Conservation (phyloP, 2,888 invertebrate species). For the Noctua pronuba region DNA sequence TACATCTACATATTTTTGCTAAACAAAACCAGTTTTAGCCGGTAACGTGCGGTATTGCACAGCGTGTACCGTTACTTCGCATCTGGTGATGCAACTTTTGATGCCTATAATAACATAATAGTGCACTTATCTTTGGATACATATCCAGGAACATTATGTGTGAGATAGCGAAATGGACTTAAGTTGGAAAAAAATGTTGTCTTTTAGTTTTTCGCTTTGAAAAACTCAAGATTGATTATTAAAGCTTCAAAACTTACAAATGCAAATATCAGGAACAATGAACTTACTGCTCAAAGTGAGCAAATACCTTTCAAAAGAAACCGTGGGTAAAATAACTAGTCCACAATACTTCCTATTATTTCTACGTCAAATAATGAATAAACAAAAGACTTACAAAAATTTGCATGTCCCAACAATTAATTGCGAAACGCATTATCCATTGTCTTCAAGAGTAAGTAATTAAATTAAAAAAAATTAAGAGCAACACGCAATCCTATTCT, state of each 20-base stretch:
- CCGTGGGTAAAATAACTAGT: slow-evolving; percentile 65
- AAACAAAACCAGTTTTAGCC: slow-evolving; percentile 85
- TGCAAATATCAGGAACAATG: slow-evolving; percentile 37
- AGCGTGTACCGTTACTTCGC: slow-evolving; percentile 84
- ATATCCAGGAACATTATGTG: slow-evolving; percentile 55
- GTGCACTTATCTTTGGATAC: slow-evolving; percentile 79
- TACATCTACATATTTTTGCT: slow-evolving; percentile 79
- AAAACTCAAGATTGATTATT: not conserved
- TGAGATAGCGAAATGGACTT: slow-evolving; percentile 19
- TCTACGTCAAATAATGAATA: slow-evolving; percentile 61
- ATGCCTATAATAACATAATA: slow-evolving; percentile 89
- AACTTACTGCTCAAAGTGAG: slow-evolving; percentile 11
- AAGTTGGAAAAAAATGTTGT: slow-evolving; percentile 16
- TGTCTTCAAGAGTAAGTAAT: slow-evolving; percentile 85
- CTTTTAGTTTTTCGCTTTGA: not conserved
- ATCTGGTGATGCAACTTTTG: slow-evolving; percentile 87
- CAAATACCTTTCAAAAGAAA: slow-evolving; percentile 29
- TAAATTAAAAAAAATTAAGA: slow-evolving; percentile 88
- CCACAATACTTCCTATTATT: slow-evolving; percentile 66
- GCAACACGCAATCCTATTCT: slow-evolving; percentile 88
- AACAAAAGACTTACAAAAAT: slow-evolving; percentile 76
- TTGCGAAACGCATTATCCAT: slow-evolving; percentile 85
- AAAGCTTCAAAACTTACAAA: not conserved
- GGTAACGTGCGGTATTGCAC: slow-evolving; percentile 83
- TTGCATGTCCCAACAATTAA: slow-evolving; percentile 84